phyloP scores from a whole-genome alignment of 1,140 invertebrate genomes.

The Lucilia cuprina region DNA sequence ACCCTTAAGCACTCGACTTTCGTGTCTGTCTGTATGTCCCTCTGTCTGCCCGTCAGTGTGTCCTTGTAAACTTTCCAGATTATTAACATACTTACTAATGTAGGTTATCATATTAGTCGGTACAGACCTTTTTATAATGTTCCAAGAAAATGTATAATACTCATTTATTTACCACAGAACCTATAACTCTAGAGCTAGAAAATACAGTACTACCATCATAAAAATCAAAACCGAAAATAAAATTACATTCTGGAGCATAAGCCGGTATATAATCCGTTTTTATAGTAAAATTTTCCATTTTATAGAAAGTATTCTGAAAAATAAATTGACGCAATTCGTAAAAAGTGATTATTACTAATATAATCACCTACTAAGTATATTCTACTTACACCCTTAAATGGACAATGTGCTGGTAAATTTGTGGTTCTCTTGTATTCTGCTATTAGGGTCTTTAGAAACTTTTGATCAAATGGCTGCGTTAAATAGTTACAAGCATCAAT shows the following conservation, averaged over 20 bases:
- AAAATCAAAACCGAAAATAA: neutral
- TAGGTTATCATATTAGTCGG: too few species aligned
- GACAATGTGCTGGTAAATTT: neutral
- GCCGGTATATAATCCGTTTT: neutral
- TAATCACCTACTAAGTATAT: neutral
- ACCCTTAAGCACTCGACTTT: too few species aligned
- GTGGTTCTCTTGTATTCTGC: neutral
- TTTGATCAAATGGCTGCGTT: neutral
- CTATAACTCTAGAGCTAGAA: too few species aligned
- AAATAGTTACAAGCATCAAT: neutral
- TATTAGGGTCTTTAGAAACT: neutral
- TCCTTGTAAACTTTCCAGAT: too few species aligned
- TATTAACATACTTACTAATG: too few species aligned
- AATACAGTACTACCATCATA: neutral
- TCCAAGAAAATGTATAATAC: too few species aligned
- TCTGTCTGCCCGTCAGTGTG: too few species aligned
- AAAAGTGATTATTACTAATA: neutral
- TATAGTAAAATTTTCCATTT: neutral
- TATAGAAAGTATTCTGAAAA: neutral
- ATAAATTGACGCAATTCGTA: too few species aligned
- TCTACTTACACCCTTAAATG: neutral
- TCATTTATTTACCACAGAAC: too few species aligned
- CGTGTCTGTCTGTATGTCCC: too few species aligned
- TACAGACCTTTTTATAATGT: too few species aligned
- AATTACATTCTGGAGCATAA: neutral